Evolutionary conservation across 1,140 invertebrate species (phyloP).

Genomic region (Limonius californicus): DNA sequence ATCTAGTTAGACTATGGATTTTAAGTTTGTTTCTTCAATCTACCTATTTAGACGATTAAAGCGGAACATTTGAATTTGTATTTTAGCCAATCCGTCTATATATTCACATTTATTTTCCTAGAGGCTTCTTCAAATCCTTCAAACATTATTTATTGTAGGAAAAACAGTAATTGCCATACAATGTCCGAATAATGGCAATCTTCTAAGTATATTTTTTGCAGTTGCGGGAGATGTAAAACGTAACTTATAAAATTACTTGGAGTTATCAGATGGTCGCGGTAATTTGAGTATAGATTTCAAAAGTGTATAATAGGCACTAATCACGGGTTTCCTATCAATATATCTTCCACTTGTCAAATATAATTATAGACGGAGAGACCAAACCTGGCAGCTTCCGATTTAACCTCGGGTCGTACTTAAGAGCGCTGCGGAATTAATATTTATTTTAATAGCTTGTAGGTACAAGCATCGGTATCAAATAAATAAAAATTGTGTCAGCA

Average conservation of each 20-base stretch:
- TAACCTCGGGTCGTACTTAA: constrained; percentile 17
- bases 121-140: too few relatives aligned
- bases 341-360: constrained; percentile 30
- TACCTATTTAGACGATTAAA: too few relatives aligned
- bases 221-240: too few relatives aligned
- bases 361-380: constrained; percentile 24
- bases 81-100: too few relatives aligned
- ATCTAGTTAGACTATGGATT: too few relatives aligned
- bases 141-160: too few relatives aligned
- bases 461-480: background rate
- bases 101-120: too few relatives aligned
- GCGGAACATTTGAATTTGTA: too few relatives aligned
- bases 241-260: background rate
- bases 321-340: constrained; percentile 28
- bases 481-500: constrained; percentile 4
- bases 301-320: constrained; percentile 32
- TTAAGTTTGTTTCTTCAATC: too few relatives aligned
- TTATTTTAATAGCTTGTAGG: constrained; percentile 1
- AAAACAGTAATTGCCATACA: too few relatives aligned
- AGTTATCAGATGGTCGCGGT: constrained; percentile 13
- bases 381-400: constrained; percentile 28
- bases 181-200: too few relatives aligned
- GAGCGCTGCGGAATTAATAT: background rate
- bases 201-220: too few relatives aligned
- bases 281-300: constrained; percentile 31